These are phyloP conservation scores for Coelinius sp. DNA, from an alignment of 2,888 invertebrate genomes.

Conservation along the genomic window DNA sequence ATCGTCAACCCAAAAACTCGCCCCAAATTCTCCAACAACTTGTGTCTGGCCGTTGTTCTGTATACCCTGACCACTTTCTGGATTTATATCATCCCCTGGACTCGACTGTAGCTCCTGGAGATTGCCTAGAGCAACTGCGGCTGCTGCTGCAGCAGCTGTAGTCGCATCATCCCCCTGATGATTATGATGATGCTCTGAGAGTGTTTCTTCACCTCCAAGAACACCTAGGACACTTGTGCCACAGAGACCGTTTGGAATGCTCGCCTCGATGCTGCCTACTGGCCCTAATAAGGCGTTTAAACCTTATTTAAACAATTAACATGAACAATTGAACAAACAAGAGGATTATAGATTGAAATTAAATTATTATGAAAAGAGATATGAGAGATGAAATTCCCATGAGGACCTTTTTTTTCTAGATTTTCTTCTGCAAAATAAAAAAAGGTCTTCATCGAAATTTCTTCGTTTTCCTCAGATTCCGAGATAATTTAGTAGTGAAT, in stretches of 20 bases:
- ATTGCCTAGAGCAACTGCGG: conserved; percentile 40
- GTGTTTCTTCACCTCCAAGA: conserved; percentile 60
- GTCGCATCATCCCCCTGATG: conserved; percentile 47
- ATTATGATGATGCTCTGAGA: conserved; percentile 50
- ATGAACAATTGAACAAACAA: neutral
- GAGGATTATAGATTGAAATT: too few relatives aligned
- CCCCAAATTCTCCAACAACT: conserved; percentile 69
- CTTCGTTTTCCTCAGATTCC: too few relatives aligned
- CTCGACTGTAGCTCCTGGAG: conserved; percentile 66
- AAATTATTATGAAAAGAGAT: neutral
- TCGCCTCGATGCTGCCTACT: conserved; percentile 69
- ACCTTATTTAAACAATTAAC: neutral
- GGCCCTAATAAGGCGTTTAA: conserved; percentile 55
- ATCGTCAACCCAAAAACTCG: conserved; percentile 81
- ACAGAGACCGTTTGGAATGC: conserved; percentile 66
- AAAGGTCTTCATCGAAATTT: too few relatives aligned
- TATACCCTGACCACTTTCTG: conserved; percentile 56
- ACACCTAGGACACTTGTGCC: conserved; percentile 59
- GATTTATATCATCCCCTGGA: conserved; percentile 58
- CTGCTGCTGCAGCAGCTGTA: conserved; percentile 32
- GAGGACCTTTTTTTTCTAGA: too few relatives aligned
- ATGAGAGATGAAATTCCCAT: too few relatives aligned
- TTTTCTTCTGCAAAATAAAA: too few relatives aligned
- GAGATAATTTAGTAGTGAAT: too few relatives aligned
- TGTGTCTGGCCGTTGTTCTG: conserved; percentile 62